Conservation (phyloP, 2,888 invertebrate genomes). For the Nowickia ferox region DNA sequence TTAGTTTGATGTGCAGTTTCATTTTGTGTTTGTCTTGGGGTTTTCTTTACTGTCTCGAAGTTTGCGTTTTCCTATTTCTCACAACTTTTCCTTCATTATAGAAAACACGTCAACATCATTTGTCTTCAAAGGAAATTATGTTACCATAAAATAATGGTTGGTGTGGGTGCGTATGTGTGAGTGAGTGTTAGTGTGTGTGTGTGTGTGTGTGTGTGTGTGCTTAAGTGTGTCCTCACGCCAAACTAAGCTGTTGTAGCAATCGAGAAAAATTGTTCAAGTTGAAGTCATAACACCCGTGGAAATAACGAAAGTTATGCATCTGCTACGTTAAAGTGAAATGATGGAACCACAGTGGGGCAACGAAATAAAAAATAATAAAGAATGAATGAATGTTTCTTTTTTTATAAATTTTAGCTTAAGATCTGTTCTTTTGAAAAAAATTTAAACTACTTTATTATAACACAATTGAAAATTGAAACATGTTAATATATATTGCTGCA, state of each 20-base stretch:
- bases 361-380: not conserved
- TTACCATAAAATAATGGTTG: constrained; percentile 67
- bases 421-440: too few species aligned
- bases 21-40: constrained; percentile 23
- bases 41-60: constrained; percentile 23
- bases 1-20: constrained; percentile 39
- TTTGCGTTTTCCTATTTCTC: constrained; percentile 19
- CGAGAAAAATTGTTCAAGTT: constrained; percentile 1
- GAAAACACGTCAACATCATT: constrained; percentile 70
- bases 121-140: constrained; percentile 70
- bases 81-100: constrained; percentile 46
- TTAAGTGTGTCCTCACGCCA: not conserved
- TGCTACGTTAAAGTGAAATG: not conserved
- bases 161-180: not conserved
- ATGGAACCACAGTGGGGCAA: constrained; percentile 22
- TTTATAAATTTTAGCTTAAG: too few species aligned
- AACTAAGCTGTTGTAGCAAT: not conserved
- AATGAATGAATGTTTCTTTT: too few species aligned
- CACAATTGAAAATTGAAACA: too few species aligned
- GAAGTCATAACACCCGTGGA: not conserved
- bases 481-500: too few species aligned
- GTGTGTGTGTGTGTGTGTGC: not conserved
- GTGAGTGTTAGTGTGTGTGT: not conserved
- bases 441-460: too few species aligned
- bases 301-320: not conserved